Conservation (phyloP, 2,113 vertebrate genomes). For the Mirounga angustirostris region DNA sequence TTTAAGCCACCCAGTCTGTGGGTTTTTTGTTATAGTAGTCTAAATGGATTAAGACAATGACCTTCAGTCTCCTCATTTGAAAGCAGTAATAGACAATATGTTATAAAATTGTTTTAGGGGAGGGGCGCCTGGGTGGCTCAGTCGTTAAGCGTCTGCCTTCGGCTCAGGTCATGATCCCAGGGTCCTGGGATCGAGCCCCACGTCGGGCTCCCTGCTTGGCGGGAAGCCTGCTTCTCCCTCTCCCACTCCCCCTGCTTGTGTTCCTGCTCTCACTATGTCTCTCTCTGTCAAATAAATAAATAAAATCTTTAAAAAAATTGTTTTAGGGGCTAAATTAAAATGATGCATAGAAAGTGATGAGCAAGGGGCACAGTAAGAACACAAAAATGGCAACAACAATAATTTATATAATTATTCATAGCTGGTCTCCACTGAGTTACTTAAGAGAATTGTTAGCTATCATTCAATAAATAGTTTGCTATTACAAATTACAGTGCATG, state of each 20-base stretch:
- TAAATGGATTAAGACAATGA: not conserved
- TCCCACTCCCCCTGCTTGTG: too few relatives aligned
- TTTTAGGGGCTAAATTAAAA: constrained; percentile 15
- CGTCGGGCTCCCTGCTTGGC: too few relatives aligned
- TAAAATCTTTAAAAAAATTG: not conserved
- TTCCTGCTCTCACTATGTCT: too few relatives aligned
- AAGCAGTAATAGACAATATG: not conserved
- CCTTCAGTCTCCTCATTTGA: not conserved
- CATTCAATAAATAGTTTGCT: not conserved
- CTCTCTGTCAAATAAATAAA: too few relatives aligned
- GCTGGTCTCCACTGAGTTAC: not conserved
- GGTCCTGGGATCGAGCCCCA: too few relatives aligned
- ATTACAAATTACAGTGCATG: not conserved
- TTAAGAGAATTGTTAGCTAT: not conserved
- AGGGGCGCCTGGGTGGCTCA: too few relatives aligned
- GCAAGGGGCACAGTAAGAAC: not conserved
- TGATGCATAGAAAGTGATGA: not conserved
- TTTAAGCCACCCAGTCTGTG: not conserved
- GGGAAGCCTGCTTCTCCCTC: too few relatives aligned
- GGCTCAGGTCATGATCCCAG: too few relatives aligned
- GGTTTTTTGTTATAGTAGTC: not conserved
- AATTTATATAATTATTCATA: not conserved
- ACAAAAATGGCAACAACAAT: not conserved
- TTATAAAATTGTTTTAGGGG: not conserved
- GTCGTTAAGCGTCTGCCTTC: too few relatives aligned